phyloP scores from a whole-genome alignment of 2,797 vertebrate genomes.

The Tragopan temminckii region DNA sequence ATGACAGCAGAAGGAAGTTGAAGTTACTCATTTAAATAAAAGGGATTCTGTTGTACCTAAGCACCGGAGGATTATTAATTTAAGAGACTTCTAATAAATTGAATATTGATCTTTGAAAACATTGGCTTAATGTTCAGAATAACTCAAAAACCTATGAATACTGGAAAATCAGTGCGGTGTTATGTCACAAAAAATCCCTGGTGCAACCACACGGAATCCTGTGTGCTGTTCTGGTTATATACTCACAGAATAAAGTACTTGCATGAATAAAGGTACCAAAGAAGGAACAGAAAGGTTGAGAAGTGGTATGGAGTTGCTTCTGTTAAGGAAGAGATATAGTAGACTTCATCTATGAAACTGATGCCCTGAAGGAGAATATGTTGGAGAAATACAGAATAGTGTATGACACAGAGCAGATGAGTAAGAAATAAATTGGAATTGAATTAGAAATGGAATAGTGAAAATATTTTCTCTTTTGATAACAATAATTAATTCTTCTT shows the following conservation, averaged over 20 bases:
- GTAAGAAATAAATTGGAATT: not conserved
- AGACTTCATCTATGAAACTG: not conserved
- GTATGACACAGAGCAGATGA: not conserved
- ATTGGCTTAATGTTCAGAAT: not conserved
- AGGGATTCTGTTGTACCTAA: not conserved
- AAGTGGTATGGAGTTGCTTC: not conserved
- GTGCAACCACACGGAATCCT: rapidly evolving
- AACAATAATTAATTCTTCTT: not conserved
- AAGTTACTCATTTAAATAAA: not conserved
- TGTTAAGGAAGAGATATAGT: not conserved
- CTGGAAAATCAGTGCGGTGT: not conserved
- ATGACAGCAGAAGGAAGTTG: not conserved
- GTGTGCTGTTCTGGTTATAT: rapidly evolving
- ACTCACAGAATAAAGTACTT: not conserved
- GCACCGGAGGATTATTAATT: not conserved
- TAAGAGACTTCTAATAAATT: not conserved
- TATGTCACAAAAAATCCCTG: not conserved
- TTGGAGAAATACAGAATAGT: not conserved
- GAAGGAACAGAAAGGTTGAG: not conserved
- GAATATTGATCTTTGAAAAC: not conserved
- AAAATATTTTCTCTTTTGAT: not conserved
- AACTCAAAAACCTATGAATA: not conserved
- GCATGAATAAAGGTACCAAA: not conserved
- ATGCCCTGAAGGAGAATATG: not conserved
- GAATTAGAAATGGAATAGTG: not conserved